A percentile compares a stretch with the other conserved stretches of the same genome.
These are phyloP conservation scores for Embiotoca jacksoni DNA, from an alignment of 2,113 vertebrate genomes.

Conservation along the genomic window DNA sequence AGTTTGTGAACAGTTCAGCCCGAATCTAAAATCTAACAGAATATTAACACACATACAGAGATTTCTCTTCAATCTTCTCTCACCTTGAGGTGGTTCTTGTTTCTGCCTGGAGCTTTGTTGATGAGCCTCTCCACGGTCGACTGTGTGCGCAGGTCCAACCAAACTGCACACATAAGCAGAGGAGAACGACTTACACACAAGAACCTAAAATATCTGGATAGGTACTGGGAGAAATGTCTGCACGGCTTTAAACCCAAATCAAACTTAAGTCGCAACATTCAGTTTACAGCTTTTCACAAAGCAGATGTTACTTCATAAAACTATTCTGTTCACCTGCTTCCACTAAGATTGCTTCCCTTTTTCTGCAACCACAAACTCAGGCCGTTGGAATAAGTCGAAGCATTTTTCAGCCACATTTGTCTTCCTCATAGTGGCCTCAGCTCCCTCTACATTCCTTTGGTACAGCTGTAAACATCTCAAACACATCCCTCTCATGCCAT, in stretches of 20 bases:
- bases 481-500: background rate
- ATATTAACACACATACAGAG: background rate
- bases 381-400: too few relatives aligned
- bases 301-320: too few relatives aligned
- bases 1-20: background rate
- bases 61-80: slow-evolving; percentile 27
- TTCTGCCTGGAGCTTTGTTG: slow-evolving; percentile 90
- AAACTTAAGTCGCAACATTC: too few relatives aligned
- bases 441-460: too few relatives aligned
- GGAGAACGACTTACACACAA: background rate
- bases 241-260: too few relatives aligned
- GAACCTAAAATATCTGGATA: background rate
- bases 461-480: background rate
- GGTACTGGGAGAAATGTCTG: too few relatives aligned
- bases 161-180: slow-evolving; percentile 84
- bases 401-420: too few relatives aligned
- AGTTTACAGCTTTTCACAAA: too few relatives aligned
- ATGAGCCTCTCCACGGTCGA: slow-evolving; percentile 96
- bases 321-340: too few relatives aligned
- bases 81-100: slow-evolving; percentile 96
- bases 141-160: slow-evolving; percentile 97
- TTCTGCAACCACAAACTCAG: too few relatives aligned
- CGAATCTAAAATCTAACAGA: background rate
- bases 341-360: too few relatives aligned
- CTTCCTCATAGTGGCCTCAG: too few relatives aligned